Percentiles rank a stretch among this genome's conserved stretches.
phyloP scores from a whole-genome alignment of 2,797 vertebrate species.

The Sus cebifrons region DNA sequence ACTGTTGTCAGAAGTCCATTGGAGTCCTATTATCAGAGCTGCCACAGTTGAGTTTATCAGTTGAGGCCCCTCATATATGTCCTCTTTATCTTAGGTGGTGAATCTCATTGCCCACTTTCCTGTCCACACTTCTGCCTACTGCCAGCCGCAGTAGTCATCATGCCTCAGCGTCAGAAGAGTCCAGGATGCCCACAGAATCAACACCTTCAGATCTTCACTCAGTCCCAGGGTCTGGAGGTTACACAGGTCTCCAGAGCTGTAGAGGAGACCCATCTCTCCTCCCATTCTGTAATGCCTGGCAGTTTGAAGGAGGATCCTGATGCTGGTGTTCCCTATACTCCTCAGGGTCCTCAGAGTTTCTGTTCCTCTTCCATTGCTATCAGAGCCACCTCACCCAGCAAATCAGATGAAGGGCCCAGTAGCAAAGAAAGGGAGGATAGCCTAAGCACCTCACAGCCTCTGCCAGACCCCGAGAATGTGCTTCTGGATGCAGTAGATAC shows the following conservation, averaged over 20 bases:
- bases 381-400: not conserved
- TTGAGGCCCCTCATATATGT: not conserved
- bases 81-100: not conserved
- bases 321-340: not conserved
- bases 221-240: not conserved
- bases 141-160: not conserved
- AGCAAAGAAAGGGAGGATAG: not conserved
- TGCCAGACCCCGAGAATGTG: accelerated
- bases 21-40: not conserved
- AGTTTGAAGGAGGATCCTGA: not conserved
- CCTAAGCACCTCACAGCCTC: not conserved
- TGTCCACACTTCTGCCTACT: not conserved
- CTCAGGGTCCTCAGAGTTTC: not conserved
- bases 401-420: not conserved
- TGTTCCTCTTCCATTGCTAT: not conserved
- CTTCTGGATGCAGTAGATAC: accelerated
- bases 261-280: not conserved
- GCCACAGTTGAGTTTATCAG: not conserved
- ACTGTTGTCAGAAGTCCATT: not conserved
- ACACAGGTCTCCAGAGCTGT: not conserved
- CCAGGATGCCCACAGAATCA: not conserved
- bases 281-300: not conserved
- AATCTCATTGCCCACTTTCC: not conserved
- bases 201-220: not conserved
- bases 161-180: not conserved